Evolutionary conservation across 2,113 vertebrate genomes (phyloP), one percentile per base, ranked within the genome.

Genomic region (Dolichallabes microphthalmus): DNA sequence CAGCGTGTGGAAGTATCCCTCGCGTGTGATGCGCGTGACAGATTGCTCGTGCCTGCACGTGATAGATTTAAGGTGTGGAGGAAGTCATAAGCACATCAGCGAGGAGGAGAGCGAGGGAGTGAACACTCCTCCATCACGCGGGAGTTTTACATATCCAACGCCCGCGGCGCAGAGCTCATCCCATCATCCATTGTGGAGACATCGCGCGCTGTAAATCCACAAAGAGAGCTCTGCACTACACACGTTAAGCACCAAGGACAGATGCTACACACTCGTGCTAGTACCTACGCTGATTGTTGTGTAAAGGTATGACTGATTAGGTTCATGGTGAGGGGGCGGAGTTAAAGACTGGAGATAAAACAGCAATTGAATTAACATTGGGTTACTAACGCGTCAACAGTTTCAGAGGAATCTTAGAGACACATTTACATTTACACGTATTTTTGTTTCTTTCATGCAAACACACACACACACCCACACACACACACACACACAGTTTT

Each of bases 41-140:
- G 86, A 85, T 89, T 85, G 85, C 81, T 60, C 14, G 64, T 58
- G 84, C 27, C 66, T 63, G 61, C 20, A 14, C 80, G 79, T 85
- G 88, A 89, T 87, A 87, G 83, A 89, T 89, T 89, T 89, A 89
- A 85, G 85, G 88, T 85, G 83, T 86, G 77, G 82, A 87, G 80
- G 86, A 85, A 89, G 88, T 89, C 88, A 87, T 87, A 87, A 87
- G 82, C 86, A 82, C 83, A 87, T 85, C 88, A 89, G 83, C 76
- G 80, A 63, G 74, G 53, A 57, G 63, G 50, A 57, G 75, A 86
- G 75, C 68, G 76, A 73, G 60, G 27, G 82, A 71, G 55, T 68
- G 39, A 75, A 85, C 39, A 73, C 25, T 58, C 68, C 82, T 88
- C 79, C 75, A 89, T 89, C 87, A 88, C 80, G 86, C 89, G 60